Conservation (phyloP, 1,140 invertebrate genomes). For the Ceratoteleas bidentatus region DNA sequence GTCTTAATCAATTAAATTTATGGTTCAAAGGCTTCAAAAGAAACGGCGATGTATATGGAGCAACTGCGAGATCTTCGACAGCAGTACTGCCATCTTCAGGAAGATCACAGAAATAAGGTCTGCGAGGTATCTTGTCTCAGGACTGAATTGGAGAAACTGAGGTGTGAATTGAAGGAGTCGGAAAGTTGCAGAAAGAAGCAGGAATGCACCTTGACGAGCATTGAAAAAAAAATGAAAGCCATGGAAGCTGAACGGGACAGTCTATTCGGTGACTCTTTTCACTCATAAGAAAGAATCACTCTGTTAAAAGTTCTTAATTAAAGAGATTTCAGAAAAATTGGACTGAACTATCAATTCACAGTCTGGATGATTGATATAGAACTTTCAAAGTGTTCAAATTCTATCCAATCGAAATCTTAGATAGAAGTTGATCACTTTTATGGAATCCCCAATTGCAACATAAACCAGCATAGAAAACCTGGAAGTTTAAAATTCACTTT, state of each 20-base stretch:
- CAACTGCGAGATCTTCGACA: slow-evolving; percentile 81
- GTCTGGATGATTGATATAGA: no score
- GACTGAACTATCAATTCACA: no score
- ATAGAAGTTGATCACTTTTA: no score
- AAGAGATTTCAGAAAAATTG: no score
- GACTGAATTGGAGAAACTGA: slow-evolving; percentile 81
- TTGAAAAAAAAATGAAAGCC: slow-evolving; percentile 74
- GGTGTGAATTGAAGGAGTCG: slow-evolving; percentile 79
- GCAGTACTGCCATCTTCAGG: slow-evolving; percentile 82
- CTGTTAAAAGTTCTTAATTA: no score
- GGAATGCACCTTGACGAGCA: slow-evolving; percentile 82
- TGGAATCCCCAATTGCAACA: no score
- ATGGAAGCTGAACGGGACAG: slow-evolving; percentile 70
- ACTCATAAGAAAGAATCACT: no score
- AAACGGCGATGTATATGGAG: slow-evolving; percentile 52
- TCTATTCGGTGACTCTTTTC: not conserved
- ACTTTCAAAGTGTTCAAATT: no score
- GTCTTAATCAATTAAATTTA: not conserved
- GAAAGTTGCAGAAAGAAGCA: slow-evolving; percentile 81
- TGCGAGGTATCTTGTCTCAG: slow-evolving; percentile 82
- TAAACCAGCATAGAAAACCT: no score
- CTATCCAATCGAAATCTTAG: no score
- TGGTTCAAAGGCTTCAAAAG: not conserved
- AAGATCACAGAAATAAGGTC: slow-evolving; percentile 83
- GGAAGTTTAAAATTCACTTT: no score